These are phyloP conservation scores for Tauraco erythrolophus DNA, from an alignment of 2,113 vertebrate genomes.

Conservation along the genomic window DNA sequence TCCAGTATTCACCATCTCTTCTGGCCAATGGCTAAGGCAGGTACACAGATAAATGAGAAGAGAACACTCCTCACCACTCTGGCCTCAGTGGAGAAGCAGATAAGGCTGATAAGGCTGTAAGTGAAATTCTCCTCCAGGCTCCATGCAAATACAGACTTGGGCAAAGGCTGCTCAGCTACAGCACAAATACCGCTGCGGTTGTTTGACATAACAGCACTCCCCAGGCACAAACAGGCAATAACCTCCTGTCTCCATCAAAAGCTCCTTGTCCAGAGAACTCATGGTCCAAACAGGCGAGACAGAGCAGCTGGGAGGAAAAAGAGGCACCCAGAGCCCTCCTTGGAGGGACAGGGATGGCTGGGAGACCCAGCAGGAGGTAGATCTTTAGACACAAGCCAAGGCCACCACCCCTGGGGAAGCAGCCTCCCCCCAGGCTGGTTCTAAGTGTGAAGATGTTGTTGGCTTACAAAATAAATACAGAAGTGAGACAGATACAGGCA, in stretches of 20 bases:
- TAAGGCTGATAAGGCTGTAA: conserved; percentile 55
- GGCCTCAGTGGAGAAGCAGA: conserved; percentile 8
- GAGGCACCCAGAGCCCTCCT: not conserved
- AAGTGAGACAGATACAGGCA: not conserved
- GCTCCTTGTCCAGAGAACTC: not conserved
- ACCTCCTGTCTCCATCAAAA: not conserved
- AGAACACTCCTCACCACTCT: not conserved
- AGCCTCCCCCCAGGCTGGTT: not conserved
- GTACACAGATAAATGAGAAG: conserved; percentile 51
- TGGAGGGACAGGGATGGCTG: not conserved
- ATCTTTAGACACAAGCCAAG: not conserved
- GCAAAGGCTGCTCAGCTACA: not conserved
- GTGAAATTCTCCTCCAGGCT: conserved; percentile 42
- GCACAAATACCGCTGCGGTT: not conserved
- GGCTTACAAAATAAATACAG: not conserved
- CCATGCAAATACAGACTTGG: not conserved
- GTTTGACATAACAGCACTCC: not conserved
- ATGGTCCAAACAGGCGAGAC: not conserved
- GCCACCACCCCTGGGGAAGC: not conserved
- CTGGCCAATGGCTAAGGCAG: not conserved
- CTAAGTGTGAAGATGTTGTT: not conserved
- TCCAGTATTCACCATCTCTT: not conserved
- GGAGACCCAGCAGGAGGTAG: not conserved
- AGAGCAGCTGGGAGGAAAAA: not conserved
- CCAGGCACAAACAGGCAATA: not conserved